These are phyloP conservation scores for Stratiomys singularior DNA, from an alignment of 2,888 invertebrate species.

Conservation along the genomic window DNA sequence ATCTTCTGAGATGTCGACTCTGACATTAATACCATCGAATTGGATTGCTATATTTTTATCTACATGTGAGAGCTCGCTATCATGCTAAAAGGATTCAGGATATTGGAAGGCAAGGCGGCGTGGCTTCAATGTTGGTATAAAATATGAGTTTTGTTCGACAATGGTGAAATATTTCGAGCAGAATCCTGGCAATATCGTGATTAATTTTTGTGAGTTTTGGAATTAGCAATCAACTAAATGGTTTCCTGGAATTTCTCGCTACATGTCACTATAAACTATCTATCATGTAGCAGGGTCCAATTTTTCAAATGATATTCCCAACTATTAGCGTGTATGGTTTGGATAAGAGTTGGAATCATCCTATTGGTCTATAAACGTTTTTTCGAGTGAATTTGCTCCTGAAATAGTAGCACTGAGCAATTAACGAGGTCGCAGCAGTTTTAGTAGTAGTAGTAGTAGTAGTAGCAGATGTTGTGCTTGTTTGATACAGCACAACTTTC, in stretches of 20 bases:
- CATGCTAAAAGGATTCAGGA: conserved; percentile 1
- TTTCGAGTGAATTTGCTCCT: too few species aligned
- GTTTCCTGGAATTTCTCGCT: conserved; percentile 43
- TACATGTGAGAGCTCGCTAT: background rate
- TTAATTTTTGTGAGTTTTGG: conserved; percentile 56
- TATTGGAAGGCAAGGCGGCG: background rate
- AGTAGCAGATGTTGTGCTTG: too few species aligned
- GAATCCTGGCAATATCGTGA: conserved; percentile 55
- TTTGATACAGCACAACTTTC: too few species aligned
- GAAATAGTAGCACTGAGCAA: too few species aligned
- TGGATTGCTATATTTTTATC: conserved; percentile 31
- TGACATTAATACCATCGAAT: conserved; percentile 37
- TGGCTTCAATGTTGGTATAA: background rate
- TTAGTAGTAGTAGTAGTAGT: too few species aligned
- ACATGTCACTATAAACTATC: background rate
- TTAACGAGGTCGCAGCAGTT: too few species aligned
- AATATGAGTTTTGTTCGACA: conserved; percentile 42
- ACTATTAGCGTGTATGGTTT: too few species aligned
- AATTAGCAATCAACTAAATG: conserved; percentile 58
- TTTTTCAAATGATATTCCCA: background rate
- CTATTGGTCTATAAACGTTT: too few species aligned
- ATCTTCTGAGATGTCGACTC: conserved; percentile 5
- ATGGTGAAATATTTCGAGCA: conserved; percentile 47
- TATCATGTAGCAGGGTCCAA: background rate
- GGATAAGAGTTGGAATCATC: too few species aligned